phyloP scores from a whole-genome alignment of 2,888 invertebrate genomes.

The Litoditis marina region DNA sequence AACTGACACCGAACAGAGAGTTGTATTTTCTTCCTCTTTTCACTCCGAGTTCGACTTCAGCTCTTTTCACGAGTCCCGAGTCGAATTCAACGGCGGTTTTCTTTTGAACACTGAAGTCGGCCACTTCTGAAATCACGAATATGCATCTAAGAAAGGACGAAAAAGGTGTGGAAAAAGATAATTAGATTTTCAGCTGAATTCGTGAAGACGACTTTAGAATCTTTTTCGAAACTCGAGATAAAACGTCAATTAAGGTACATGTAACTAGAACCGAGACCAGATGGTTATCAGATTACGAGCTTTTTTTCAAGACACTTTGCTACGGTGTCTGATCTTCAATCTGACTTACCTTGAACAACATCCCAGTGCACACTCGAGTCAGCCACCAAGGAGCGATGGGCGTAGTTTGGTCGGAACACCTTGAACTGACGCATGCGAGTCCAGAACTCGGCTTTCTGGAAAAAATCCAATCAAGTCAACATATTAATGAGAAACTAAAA shows the following conservation, averaged over 20 bases:
- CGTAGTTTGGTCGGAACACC: slow-evolving; percentile 44
- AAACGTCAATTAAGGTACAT: not conserved
- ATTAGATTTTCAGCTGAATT: no score
- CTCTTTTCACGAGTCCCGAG: slow-evolving; percentile 21
- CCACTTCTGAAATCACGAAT: slow-evolving; percentile 18
- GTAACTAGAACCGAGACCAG: slow-evolving; percentile 1
- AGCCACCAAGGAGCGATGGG: slow-evolving; percentile 34
- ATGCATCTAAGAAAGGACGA: no score
- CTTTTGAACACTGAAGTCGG: slow-evolving; percentile 27
- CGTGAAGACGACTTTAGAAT: no score
- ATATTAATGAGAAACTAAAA: no score
- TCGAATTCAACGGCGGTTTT: slow-evolving; percentile 26
- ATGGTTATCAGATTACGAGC: no score
- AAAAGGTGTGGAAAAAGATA: no score
- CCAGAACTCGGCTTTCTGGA: slow-evolving; percentile 46
- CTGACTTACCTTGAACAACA: not conserved
- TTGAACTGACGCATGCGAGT: slow-evolving; percentile 39
- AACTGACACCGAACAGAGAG: slow-evolving; percentile 22
- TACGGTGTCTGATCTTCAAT: no score
- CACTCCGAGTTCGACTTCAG: slow-evolving; percentile 18
- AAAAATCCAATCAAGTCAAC: no score
- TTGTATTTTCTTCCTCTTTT: slow-evolving; percentile 24
- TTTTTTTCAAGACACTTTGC: no score
- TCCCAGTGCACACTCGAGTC: slow-evolving; percentile 30
- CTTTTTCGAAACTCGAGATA: no score